phyloP scores from a whole-genome alignment of 2,113 vertebrate genomes.

The Perca flavescens region DNA sequence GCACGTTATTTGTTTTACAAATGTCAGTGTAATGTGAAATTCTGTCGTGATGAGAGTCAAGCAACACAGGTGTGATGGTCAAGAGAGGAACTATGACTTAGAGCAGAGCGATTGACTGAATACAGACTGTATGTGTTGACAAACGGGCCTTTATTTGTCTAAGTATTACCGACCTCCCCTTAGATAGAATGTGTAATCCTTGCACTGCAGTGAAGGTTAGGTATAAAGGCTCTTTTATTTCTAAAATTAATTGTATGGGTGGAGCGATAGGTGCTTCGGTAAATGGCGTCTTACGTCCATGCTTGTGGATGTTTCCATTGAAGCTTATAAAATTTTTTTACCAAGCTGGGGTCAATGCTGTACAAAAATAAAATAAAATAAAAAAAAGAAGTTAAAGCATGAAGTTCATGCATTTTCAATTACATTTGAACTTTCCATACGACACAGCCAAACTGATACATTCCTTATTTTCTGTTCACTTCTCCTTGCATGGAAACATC shows the following conservation, averaged over 20 bases:
- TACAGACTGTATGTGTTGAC: slow-evolving; percentile 37
- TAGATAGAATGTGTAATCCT: slow-evolving; percentile 44
- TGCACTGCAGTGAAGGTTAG: slow-evolving; percentile 28
- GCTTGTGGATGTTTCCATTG: slow-evolving; percentile 75
- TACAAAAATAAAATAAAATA: slow-evolving; percentile 51
- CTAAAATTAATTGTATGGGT: slow-evolving; percentile 81
- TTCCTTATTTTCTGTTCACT: slow-evolving; percentile 48
- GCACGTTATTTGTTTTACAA: slow-evolving; percentile 60
- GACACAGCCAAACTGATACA: slow-evolving; percentile 66
- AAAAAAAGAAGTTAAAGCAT: slow-evolving; percentile 54
- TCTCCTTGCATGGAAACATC: slow-evolving; percentile 78
- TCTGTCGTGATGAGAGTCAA: slow-evolving; percentile 39
- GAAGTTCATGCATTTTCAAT: slow-evolving; percentile 75
- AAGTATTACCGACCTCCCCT: slow-evolving; percentile 35
- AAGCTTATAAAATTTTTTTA: slow-evolving; percentile 59
- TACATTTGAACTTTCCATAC: slow-evolving; percentile 69
- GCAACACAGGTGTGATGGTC: slow-evolving; percentile 45
- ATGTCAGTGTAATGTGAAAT: slow-evolving; percentile 56
- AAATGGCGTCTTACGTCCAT: slow-evolving; percentile 59
- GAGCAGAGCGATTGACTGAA: slow-evolving; percentile 50
- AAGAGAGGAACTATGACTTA: slow-evolving; percentile 37
- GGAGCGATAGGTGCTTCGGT: slow-evolving; percentile 85
- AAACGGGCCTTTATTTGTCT: slow-evolving; percentile 45
- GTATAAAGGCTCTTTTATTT: slow-evolving; percentile 75
- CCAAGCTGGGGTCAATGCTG: slow-evolving; percentile 36